Evolutionary conservation across 2,797 vertebrate genomes (phyloP).

Genomic region (Staurois parvus): DNA sequence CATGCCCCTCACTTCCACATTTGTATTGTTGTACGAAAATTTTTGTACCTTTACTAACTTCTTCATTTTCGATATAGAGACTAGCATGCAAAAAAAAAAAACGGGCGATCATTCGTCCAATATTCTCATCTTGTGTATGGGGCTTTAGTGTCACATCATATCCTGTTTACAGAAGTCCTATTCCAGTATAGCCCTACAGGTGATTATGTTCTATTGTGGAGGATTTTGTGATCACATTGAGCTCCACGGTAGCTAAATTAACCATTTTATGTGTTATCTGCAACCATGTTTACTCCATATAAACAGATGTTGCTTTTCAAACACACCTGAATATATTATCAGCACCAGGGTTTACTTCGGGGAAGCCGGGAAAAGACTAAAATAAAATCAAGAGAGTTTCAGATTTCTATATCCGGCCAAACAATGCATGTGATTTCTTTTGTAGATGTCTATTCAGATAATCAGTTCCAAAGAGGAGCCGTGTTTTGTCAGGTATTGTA

Average conservation of each 20-base stretch:
- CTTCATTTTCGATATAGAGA: too few species aligned
- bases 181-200: not conserved
- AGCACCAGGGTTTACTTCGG: not conserved
- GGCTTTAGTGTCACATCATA: not conserved
- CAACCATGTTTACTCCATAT: constrained; percentile 1
- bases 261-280: not conserved
- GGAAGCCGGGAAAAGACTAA: not conserved
- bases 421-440: constrained; percentile 23
- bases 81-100: too few species aligned
- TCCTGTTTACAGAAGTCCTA: not conserved
- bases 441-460: constrained; percentile 25
- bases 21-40: too few species aligned
- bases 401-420: constrained; percentile 32
- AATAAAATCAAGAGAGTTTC: constrained; percentile 21
- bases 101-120: too few species aligned
- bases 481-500: constrained; percentile 13
- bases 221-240: not conserved
- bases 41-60: too few species aligned
- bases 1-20: too few species aligned
- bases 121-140: too few species aligned
- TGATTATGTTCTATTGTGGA: not conserved
- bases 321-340: constrained; percentile 12
- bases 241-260: not conserved
- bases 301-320: constrained; percentile 25
- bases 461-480: constrained; percentile 10